Percentiles rank a stretch among this genome's conserved stretches.
These are phyloP conservation scores for Pollicipes pollicipes DNA, from an alignment of 1,140 invertebrate species.

Conservation along the genomic window DNA sequence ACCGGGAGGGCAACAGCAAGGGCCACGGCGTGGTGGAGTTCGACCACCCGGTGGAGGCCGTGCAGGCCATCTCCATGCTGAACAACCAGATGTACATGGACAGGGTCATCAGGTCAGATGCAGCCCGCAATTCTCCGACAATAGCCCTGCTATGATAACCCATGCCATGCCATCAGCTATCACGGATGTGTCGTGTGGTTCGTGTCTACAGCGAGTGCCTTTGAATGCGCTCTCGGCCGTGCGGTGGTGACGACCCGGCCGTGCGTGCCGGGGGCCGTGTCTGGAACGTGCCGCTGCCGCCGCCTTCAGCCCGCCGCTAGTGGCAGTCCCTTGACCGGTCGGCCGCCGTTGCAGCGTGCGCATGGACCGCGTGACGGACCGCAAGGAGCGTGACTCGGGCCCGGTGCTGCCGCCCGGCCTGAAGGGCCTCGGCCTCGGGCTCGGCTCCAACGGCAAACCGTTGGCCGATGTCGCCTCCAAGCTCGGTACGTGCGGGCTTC, in stretches of 20 bases:
- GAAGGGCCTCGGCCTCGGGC: neutral
- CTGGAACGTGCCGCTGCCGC: too few species aligned
- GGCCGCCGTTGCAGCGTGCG: neutral
- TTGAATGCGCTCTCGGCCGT: too few species aligned
- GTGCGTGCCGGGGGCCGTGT: too few species aligned
- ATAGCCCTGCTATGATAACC: too few species aligned
- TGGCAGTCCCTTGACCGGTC: too few species aligned
- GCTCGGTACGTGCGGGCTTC: too few species aligned
- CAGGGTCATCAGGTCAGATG: neutral
- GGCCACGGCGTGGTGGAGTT: slow-evolving; percentile 74
- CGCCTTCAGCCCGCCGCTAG: too few species aligned
- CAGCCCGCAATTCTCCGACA: too few species aligned
- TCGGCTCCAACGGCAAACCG: neutral
- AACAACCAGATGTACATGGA: slow-evolving; percentile 1
- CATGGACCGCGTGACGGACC: neutral
- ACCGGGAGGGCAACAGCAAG: slow-evolving; percentile 71
- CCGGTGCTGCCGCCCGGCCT: neutral
- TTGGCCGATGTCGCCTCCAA: neutral
- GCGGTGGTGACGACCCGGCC: too few species aligned
- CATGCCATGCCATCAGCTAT: too few species aligned
- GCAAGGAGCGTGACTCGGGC: neutral
- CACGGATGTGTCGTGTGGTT: too few species aligned
- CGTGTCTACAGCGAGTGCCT: too few species aligned
- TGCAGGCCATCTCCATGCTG: slow-evolving; percentile 3
- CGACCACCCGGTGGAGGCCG: neutral